Percentiles rank a stretch among this genome's conserved stretches.
These are phyloP conservation scores for Anguilla obscura DNA, from an alignment of 2,797 vertebrate genomes.

Conservation along the genomic window DNA sequence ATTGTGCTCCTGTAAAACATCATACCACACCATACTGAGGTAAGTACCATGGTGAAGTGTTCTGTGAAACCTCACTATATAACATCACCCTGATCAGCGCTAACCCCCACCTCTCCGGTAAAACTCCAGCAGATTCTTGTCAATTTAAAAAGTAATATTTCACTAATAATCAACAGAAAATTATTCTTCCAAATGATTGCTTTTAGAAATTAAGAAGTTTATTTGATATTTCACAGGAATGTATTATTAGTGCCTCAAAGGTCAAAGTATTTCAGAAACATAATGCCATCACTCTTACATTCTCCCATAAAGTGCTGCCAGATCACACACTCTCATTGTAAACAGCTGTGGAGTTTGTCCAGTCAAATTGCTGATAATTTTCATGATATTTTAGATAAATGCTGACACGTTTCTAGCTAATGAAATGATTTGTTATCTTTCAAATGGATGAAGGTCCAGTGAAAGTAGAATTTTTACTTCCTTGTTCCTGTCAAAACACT, in stretches of 20 bases:
- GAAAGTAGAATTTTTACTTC: background rate
- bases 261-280: background rate
- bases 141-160: background rate
- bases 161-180: background rate
- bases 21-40: background rate
- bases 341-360: background rate
- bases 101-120: no score
- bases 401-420: conserved; percentile 16
- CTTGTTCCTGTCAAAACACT: background rate
- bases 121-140: no score
- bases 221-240: no score
- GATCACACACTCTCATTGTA: background rate
- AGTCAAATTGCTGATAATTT: background rate
- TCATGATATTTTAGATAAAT: conserved; percentile 15
- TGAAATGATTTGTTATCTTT: background rate
- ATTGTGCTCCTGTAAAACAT: conserved; percentile 71
- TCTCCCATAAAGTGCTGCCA: background rate
- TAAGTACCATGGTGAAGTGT: background rate
- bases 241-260: background rate
- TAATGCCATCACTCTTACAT: background rate
- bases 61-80: background rate
- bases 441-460: conserved; percentile 3
- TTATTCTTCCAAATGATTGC: background rate
- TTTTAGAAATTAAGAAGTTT: no score
- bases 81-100: background rate